Base-by-base conservation (phyloP, 2,888 invertebrate genomes). In the Hirudinaria manillensis region DNA sequence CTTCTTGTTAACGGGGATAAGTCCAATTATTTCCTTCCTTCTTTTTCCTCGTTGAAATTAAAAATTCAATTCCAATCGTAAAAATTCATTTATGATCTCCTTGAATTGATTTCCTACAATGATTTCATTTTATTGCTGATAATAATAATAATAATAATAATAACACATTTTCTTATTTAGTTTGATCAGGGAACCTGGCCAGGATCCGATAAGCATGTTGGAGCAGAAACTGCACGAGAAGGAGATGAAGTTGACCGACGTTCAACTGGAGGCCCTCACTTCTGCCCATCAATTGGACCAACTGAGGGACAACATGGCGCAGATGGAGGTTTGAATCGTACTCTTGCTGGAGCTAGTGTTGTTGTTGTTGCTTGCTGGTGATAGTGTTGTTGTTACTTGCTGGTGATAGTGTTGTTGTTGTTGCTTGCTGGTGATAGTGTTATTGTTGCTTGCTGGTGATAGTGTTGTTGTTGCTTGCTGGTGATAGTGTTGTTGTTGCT, bases 271-370 rank as follows among this genome's bases (percentile, higher is more conserved):
- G 86, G 97, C 98, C 10, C 88, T 99, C 45, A 94, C 94, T 80
- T 95, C 96, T 0, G 96, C 97, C 3, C 96, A 97, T 86, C 96
- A 99, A 85, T 88, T 99, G 75, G 97, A 98, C 85, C 94, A 93
- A 80, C 88, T 98, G 27, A 92, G 94, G 85, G 97, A 99, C 84
- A 94, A 95, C 72, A 94, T 98, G 83, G 93, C 92, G 85, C 94
- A 94, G 87, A 94, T 98, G 93, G 91, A 94, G 88, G 93, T 93
- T 87, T 85, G 88, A n/a, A 19, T 27, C 21, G 10, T 16, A 45
- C 10, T 45, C 45, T 2, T 86, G 21, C 4, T 68, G 27, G 24
- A 19, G 1, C 32, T 32, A 32, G 10, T 68, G 32, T 3, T 1
- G 0, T n/a, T 34, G 38, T 32, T 24, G 38, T 32, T 34, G 36